A percentile compares a stretch with the other conserved stretches of the same genome.
These are phyloP conservation scores for Phoxinus phoxinus DNA, from an alignment of 2,113 vertebrate species.

Conservation along the genomic window DNA sequence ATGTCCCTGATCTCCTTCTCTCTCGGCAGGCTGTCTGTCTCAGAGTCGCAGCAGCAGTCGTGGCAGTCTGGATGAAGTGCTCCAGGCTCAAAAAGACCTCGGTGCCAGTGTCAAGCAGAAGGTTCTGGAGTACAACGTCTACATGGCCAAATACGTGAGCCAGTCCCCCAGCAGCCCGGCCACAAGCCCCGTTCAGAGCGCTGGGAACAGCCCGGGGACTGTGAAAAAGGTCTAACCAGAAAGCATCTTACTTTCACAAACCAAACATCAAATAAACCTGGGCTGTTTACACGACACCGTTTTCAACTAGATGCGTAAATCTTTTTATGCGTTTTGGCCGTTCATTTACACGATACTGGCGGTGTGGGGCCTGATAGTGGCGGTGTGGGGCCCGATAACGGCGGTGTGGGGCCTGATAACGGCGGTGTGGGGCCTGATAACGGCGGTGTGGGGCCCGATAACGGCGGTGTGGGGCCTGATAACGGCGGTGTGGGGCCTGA, in stretches of 20 bases:
- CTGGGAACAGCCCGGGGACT: constrained; percentile 88
- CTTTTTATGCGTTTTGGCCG: no score
- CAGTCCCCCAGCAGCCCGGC: constrained; percentile 78
- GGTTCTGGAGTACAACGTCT: constrained; percentile 90
- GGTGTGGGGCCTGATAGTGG: no score
- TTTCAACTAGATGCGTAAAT: no score
- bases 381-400: no score
- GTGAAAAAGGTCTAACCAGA: constrained; percentile 82
- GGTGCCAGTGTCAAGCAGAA: constrained; percentile 80
- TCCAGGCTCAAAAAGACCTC: constrained; percentile 83
- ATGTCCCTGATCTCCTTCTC: constrained; percentile 31
- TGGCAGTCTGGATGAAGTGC: constrained; percentile 86
- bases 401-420: no score
- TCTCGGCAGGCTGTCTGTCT: constrained; percentile 75
- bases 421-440: no score
- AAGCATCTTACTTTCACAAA: not conserved
- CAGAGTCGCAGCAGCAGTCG: constrained; percentile 93
- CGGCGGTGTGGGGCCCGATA: no score
- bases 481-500: no score
- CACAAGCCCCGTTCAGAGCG: constrained; percentile 83
- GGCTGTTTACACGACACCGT: no score
- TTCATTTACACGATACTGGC: no score
- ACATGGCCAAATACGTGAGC: constrained; percentile 93
- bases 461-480: no score
- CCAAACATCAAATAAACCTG: not conserved